These are phyloP conservation scores for Babyrousa celebensis DNA, from an alignment of 2,797 vertebrate genomes.

Conservation along the genomic window DNA sequence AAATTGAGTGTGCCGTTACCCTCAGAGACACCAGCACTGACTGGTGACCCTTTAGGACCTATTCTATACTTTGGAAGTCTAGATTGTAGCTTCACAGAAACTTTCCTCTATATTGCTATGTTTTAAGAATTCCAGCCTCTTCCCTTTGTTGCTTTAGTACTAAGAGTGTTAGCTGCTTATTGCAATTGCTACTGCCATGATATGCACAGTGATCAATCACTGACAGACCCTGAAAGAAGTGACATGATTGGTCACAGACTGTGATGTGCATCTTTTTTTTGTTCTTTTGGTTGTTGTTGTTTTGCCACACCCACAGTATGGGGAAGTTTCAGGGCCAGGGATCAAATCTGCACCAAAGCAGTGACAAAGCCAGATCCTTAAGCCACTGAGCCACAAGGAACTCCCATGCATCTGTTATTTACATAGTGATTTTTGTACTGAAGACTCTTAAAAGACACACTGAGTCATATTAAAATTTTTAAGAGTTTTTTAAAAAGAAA, in stretches of 20 bases:
- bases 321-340: too few relatives aligned
- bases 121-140: neutral
- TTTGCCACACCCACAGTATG: too few relatives aligned
- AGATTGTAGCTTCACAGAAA: neutral
- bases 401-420: neutral
- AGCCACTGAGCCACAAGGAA: too few relatives aligned
- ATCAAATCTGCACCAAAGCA: too few relatives aligned
- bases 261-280: too few relatives aligned
- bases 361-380: too few relatives aligned
- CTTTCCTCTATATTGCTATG: neutral
- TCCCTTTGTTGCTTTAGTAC: neutral
- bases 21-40: neutral
- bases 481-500: slow-evolving; percentile 5
- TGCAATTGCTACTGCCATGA: neutral
- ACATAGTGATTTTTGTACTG: neutral
- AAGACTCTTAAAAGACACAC: neutral
- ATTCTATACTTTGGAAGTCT: neutral
- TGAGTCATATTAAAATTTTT: neutral
- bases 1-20: neutral
- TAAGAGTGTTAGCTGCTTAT: neutral
- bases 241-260: too few relatives aligned
- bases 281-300: too few relatives aligned
- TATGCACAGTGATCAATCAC: neutral
- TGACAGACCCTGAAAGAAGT: slow-evolving; percentile 15
- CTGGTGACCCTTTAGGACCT: neutral